Evolutionary conservation across 2,888 invertebrate genomes (phyloP).

Genomic region (Campoplex capitator): DNA sequence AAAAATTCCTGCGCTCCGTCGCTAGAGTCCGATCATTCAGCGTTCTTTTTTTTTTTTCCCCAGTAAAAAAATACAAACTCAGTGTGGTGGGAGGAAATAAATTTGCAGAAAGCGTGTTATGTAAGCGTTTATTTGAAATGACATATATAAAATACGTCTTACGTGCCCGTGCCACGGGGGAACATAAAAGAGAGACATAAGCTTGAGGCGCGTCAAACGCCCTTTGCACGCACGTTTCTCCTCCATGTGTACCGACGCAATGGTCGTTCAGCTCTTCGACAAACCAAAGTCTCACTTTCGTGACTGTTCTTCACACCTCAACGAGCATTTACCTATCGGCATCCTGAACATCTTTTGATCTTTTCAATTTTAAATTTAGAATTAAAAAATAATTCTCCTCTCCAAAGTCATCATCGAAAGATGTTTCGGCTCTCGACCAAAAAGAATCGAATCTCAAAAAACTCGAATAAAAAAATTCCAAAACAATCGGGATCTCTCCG

Average conservation of each 20-base stretch:
- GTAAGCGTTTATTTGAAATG: constrained; percentile 31
- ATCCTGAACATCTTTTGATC: neutral
- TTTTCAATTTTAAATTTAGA: neutral
- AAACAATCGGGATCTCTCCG: neutral
- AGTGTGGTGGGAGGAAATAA: neutral
- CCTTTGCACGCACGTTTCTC: constrained; percentile 30
- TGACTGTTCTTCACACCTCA: constrained; percentile 12
- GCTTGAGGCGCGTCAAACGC: constrained; percentile 48
- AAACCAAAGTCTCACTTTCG: constrained; percentile 34
- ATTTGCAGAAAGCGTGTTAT: constrained; percentile 14
- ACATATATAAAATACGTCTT: constrained; percentile 6
- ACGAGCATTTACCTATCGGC: neutral
- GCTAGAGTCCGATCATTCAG: neutral
- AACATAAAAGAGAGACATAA: constrained; percentile 36
- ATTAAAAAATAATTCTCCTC: neutral
- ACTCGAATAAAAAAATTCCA: too few relatives aligned
- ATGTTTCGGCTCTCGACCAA: neutral
- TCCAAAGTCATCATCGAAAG: neutral
- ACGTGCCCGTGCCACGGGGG: constrained; percentile 1
- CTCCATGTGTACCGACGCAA: constrained; percentile 33
- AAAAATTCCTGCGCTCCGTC: neutral
- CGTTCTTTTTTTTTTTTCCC: neutral
- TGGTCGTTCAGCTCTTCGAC: constrained; percentile 41
- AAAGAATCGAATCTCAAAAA: neutral
- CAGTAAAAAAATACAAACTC: neutral